Evolutionary conservation across 2,113 vertebrate species (phyloP).

Genomic region (Asarcornis scutulata): DNA sequence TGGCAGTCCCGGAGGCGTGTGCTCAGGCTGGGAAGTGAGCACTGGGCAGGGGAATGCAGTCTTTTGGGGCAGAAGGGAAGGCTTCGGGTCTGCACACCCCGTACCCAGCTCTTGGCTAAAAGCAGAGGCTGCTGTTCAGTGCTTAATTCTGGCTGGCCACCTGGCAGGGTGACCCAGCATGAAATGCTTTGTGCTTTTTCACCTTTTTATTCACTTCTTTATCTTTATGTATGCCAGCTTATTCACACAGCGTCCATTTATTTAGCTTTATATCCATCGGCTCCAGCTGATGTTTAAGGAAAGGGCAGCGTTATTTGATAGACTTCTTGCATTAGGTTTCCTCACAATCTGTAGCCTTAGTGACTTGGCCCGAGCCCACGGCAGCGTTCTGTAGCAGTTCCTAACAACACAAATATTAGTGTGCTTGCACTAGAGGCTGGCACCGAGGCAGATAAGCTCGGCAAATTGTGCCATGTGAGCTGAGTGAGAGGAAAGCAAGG

Average conservation of each 20-base stretch:
- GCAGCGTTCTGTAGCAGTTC: background rate
- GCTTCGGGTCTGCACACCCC: rapidly evolving
- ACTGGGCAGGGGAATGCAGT: rapidly evolving
- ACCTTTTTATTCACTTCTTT: background rate
- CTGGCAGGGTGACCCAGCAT: background rate
- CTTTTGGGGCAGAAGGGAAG: rapidly evolving
- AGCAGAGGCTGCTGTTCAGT: rapidly evolving
- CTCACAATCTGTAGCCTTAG: background rate
- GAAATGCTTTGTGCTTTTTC: background rate
- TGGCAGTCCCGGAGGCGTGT: background rate
- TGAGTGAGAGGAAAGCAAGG: background rate
- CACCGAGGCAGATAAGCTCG: background rate
- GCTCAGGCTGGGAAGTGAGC: rapidly evolving
- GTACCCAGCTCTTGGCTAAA: background rate
- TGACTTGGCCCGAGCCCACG: background rate
- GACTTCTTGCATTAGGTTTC: background rate
- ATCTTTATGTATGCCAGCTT: background rate
- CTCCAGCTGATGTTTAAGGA: background rate
- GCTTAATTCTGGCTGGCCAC: background rate
- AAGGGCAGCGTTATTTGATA: background rate
- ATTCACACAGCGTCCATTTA: background rate
- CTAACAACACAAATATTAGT: background rate
- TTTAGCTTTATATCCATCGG: rapidly evolving
- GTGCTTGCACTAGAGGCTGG: background rate
- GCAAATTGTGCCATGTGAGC: background rate